Base-by-base conservation (phyloP, 2,888 invertebrate genomes). In the Byasa hedistus region DNA sequence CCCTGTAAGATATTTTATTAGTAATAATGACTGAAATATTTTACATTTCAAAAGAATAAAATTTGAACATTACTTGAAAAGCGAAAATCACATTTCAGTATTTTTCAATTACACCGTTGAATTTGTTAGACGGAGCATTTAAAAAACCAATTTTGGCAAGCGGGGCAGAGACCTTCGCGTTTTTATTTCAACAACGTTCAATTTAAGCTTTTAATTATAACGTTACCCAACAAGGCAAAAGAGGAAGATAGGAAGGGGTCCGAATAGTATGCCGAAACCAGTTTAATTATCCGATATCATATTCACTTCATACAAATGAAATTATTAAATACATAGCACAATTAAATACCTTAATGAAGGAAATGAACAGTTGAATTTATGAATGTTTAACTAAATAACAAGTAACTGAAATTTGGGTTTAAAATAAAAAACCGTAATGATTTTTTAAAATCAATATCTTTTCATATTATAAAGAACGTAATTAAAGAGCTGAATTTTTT, bases 21-120 rank as follows among this genome's bases (percentile, higher is more conserved):
- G 36, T 10, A 8, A 36, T 12, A 36, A 36, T 36, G 15, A 39
- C 15, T 15, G 12, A 15, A 39, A 2, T 15, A 39, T 39, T 39
- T 39, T 39, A 39, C 39, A 39, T 15, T 39, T 39, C 12, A 39
- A 27, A 39, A 39, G 39, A 39, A n/a, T 15, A 12, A 39, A 39
- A 39, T 39, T 39, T 39, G 15, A 39, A 39, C 39, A 39, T 39
- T 15, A n/a, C 2, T 15, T 39, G 39, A 15, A 39, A 39, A 3
- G 12, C 12, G 39, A 15, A 39, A 39, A 39, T 39, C 39, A 48
- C 48, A n/a, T 4, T 48, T 48, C 48, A 54, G 22, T 54, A 22
- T 85, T 85, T 84, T 85, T 83, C 82, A 83, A 79, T 84, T 82
- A 74, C 72, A 75, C 76, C 72, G 77, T 77, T 77, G 78, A 80